A percentile compares a stretch with the other conserved stretches of the same genome.
These are phyloP conservation scores for Kryptopterus vitreolus DNA, from an alignment of 2,797 vertebrate genomes.

Conservation along the genomic window DNA sequence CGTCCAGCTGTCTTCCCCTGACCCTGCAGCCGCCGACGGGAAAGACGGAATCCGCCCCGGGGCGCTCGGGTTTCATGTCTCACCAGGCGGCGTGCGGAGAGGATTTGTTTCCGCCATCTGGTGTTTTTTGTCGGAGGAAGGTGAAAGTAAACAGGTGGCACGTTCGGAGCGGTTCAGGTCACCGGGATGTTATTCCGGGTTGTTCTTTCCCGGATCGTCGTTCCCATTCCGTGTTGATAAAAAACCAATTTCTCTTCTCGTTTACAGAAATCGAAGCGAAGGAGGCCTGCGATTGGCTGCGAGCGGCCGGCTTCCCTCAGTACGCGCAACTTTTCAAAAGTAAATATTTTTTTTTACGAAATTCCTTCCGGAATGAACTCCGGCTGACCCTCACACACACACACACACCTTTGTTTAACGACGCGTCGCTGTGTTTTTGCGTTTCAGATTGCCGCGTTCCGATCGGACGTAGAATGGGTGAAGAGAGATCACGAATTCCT, in stretches of 20 bases:
- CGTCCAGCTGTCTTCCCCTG: conserved; percentile 54
- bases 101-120: conserved; percentile 58
- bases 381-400: not conserved
- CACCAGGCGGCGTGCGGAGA: conserved; percentile 40
- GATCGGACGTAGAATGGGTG: conserved; percentile 77
- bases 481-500: conserved; percentile 84
- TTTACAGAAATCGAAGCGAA: conserved; percentile 87
- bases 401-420: conserved; percentile 7
- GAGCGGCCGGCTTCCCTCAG: conserved; percentile 86
- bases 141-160: conserved; percentile 48
- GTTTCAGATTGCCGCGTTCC: conserved; percentile 81
- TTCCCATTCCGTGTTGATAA: too few species aligned
- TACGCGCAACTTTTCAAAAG: conserved; percentile 86
- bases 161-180: not conserved
- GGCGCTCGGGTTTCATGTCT: conserved; percentile 38
- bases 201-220: conserved; percentile 32
- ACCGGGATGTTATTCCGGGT: not conserved
- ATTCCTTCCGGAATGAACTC: conserved; percentile 16
- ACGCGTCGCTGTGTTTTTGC: conserved; percentile 42
- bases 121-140: conserved; percentile 37
- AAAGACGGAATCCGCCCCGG: conserved; percentile 44
- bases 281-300: conserved; percentile 87
- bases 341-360: conserved; percentile 62
- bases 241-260: conserved; percentile 59
- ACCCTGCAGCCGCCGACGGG: conserved; percentile 52